These are phyloP conservation scores for Trichopoda pennipes DNA, from an alignment of 2,888 invertebrate species.

Conservation along the genomic window DNA sequence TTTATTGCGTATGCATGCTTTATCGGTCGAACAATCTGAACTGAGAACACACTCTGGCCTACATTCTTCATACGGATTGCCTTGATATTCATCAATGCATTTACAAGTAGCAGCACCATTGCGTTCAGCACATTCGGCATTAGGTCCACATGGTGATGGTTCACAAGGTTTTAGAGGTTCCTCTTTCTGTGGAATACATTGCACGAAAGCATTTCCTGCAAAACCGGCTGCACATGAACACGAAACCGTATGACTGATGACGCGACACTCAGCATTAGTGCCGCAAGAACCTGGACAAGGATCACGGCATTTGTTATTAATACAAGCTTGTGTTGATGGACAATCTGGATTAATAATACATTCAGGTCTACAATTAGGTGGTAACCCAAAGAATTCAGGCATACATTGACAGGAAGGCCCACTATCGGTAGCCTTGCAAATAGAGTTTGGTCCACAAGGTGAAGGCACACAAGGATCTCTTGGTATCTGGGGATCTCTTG, in stretches of 20 bases:
- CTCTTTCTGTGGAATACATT: slow-evolving; percentile 84
- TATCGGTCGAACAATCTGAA: slow-evolving; percentile 91
- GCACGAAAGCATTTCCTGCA: slow-evolving; percentile 91
- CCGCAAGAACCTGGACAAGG: slow-evolving; percentile 92
- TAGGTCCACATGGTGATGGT: slow-evolving; percentile 93
- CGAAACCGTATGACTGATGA: slow-evolving; percentile 90
- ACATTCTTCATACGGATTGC: slow-evolving; percentile 93
- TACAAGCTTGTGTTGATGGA: slow-evolving; percentile 88
- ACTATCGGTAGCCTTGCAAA: slow-evolving; percentile 85
- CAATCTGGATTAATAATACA: slow-evolving; percentile 92
- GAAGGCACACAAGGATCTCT: slow-evolving; percentile 87
- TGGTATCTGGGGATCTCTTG: slow-evolving; percentile 76
- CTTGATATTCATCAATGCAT: slow-evolving; percentile 90
- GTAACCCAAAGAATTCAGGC: slow-evolving; percentile 88
- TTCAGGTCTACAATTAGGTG: slow-evolving; percentile 91
- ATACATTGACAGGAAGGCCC: slow-evolving; percentile 89
- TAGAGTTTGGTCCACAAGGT: slow-evolving; percentile 91
- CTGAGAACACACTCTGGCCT: slow-evolving; percentile 93
- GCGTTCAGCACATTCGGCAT: slow-evolving; percentile 88
- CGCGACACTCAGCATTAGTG: slow-evolving; percentile 88
- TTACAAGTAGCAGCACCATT: slow-evolving; percentile 91
- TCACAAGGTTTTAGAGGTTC: slow-evolving; percentile 87
- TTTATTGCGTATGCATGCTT: slow-evolving; percentile 90
- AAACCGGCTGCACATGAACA: slow-evolving; percentile 89
- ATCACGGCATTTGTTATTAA: slow-evolving; percentile 90